Base-by-base conservation (phyloP, 2,797 vertebrate genomes). In the Rhinatrema bivittatum region DNA sequence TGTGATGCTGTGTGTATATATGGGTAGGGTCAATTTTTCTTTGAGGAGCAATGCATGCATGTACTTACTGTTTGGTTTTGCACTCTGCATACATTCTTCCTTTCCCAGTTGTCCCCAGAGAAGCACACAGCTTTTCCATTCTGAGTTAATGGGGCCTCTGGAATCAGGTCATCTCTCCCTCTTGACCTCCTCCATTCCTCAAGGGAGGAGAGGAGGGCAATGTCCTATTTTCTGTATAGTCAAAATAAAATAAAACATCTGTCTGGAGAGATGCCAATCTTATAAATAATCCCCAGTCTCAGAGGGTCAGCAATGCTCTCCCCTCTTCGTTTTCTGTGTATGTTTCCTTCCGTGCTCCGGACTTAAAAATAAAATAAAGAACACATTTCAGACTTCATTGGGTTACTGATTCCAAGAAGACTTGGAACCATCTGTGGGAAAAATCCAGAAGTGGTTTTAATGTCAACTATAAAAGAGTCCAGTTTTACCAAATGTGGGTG, bases 241-340 rank as follows among this genome's bases (percentile, higher is more conserved):
- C 62, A 69, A 52, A 74, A 69, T 82, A 82, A 84, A 76, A 72
- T 0, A 36, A 77, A 87, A 80, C 82, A 87, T 85, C 81, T 87
- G 81, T 76, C 79, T 80, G 82, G 80, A 72, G 43, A 5, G 4
- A 35, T 24, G 64, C 80, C 79, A 82, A 50, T 1, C 24, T 53
- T 81, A 85, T 76, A 81, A 79, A 82, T 78, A 79, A 66, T 31
- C 15, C 59, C 53, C 50, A 46, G 36, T 56, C 68, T 42, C 3
- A 2, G 24, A 47, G 53, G 32, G 54, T 20, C 57, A 50, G 50
- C 41, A 55, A 63, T 56, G 10, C 9, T 16, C 23, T 28, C 16
- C n/a, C 10, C 26, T 25, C 25, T 38, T 39, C 32, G 17, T 15
- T 25, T 29, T 49, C 59, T 14, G 45, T 29, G 20, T 12, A 30